These are phyloP conservation scores for Coremacera marginata DNA, from an alignment of 2,888 invertebrate genomes.

Conservation along the genomic window DNA sequence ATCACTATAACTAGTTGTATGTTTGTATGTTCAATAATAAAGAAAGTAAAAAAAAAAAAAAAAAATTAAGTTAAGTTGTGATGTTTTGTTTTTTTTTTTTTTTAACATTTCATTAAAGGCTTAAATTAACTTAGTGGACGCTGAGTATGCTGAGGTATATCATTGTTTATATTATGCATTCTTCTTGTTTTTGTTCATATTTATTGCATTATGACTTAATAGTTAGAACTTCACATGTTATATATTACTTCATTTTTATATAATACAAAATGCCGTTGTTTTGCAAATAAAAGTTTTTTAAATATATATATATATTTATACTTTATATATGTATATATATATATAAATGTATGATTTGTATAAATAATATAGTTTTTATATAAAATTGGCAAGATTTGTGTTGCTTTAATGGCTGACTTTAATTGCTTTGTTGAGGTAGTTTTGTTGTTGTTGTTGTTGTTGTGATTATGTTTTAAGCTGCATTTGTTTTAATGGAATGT, in stretches of 20 bases:
- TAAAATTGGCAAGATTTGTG: conserved; percentile 43
- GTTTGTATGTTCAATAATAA: background rate
- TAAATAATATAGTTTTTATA: background rate
- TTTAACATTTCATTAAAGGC: background rate
- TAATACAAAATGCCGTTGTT: background rate
- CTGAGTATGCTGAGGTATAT: conserved; percentile 59
- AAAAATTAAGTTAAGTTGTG: conserved; percentile 24
- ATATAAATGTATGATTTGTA: background rate
- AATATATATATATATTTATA: background rate
- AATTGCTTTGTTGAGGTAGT: conserved; percentile 56
- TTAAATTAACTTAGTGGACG: conserved; percentile 26
- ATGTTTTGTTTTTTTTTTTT: too few relatives aligned
- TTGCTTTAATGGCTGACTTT: conserved; percentile 33
- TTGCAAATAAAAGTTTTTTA: background rate
- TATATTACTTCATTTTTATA: background rate
- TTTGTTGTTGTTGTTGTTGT: conserved; percentile 31
- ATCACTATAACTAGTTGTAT: background rate
- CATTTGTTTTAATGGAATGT: conserved; percentile 22
- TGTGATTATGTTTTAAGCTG: conserved; percentile 3
- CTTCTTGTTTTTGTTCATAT: background rate
- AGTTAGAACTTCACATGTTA: background rate
- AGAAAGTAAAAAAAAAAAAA: background rate
- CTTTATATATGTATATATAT: background rate
- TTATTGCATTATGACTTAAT: background rate
- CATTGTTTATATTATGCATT: conserved; percentile 44